phyloP scores from a whole-genome alignment of 2,113 vertebrate genomes.

The Callopanchax toddi region DNA sequence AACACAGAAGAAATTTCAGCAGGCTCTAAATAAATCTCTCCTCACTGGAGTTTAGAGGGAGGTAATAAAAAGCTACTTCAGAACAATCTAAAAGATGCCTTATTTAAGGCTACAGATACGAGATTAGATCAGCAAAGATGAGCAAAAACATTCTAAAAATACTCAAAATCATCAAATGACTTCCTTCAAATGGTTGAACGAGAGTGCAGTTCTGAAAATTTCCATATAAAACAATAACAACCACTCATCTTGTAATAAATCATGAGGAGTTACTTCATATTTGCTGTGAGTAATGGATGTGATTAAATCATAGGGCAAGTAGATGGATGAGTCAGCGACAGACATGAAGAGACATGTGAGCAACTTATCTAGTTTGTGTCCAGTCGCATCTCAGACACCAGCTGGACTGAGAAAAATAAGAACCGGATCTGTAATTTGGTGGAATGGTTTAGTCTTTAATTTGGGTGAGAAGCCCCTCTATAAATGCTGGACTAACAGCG shows the following conservation, averaged over 20 bases:
- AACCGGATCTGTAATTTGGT: constrained; percentile 30
- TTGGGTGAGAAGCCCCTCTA: constrained; percentile 25
- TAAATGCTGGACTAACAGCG: not conserved
- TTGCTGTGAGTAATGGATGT: constrained; percentile 20
- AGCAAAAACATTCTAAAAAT: not conserved
- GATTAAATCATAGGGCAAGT: constrained; percentile 47
- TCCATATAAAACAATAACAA: constrained; percentile 22
- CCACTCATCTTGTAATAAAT: constrained; percentile 29
- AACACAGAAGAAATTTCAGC: constrained; percentile 6
- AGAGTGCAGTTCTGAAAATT: constrained; percentile 22
- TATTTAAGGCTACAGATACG: too few species aligned
- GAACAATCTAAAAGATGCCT: not conserved
- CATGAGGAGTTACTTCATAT: constrained; percentile 52
- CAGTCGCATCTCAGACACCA: constrained; percentile 20
- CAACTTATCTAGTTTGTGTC: constrained; percentile 18
- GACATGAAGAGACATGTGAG: constrained; percentile 23
- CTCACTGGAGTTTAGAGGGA: not conserved
- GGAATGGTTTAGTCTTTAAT: constrained; percentile 41
- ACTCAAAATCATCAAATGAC: constrained; percentile 41
- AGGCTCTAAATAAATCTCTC: constrained; percentile 23
- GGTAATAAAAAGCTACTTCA: not conserved
- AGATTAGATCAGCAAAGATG: too few species aligned
- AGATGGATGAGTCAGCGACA: constrained; percentile 33
- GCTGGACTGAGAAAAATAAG: constrained; percentile 11
- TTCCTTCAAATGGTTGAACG: constrained; percentile 18